Base-by-base conservation (phyloP, 2,888 invertebrate genomes). In the Periphyllus acericola region DNA sequence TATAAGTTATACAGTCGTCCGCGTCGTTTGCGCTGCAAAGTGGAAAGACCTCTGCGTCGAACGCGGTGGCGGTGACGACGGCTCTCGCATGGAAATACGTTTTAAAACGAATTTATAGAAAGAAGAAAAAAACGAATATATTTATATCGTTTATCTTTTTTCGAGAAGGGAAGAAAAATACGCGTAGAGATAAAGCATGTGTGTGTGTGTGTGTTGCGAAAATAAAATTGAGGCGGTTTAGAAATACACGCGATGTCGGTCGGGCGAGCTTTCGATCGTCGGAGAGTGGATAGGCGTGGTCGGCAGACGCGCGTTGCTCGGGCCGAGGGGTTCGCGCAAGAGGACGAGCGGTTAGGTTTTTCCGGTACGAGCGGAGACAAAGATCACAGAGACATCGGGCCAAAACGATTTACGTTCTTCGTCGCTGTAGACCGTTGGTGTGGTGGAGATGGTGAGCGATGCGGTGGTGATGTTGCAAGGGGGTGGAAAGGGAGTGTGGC, bases 391-490 rank as follows among this genome's bases (percentile, higher is more conserved):
- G 83, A 76, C 78, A 76, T 74, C 60, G 78, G 85, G 89, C 84
- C 84, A 85, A 85, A 85, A 83, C 84, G 85, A 83, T 76, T 84
- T 72, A 78, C 55, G 85, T 88, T 74, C 46, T 66, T 17, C 21
- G 66, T 21, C n/a, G 82, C n/a, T n/a, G 29, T n/a, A n/a, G 40
- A 29, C 66, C 88, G 89, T 90, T 90, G 90, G 90, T 90, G 90
- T 90, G 89, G 89, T 81, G 86, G 89, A 86, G 76, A 60, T 60
- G 3, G 60, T 52, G 60, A 21, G 25, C 46, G 90, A 90, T 90
- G 90, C 90, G 90, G 90, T 90, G 90, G 90, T 90, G 90, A 90
- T 90, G 89, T 89, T 81, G 87, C 88, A 89, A 88, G n/a, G n/a
- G n/a, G 76, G 25, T 9, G 25, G 3, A 60, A 8, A 25, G 60